Evolutionary conservation across 2,113 vertebrate genomes (phyloP), one percentile per base, ranked within the genome.

Genomic region (Calonectris borealis): DNA sequence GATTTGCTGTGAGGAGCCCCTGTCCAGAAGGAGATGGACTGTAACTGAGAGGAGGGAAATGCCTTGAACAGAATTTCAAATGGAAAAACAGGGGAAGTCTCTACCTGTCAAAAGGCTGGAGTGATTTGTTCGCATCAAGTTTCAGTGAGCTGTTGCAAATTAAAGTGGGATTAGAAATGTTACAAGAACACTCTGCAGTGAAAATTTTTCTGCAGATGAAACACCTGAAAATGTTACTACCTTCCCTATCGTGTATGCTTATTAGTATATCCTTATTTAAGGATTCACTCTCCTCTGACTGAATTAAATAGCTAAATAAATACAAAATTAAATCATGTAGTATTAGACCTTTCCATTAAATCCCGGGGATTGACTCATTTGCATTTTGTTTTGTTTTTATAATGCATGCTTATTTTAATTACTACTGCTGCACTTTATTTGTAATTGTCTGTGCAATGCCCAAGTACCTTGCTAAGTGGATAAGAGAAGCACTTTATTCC

Each of bases 391-490:
- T 88, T 86, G 88, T 49, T 48, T 94, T 86, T 92, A 93, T 78
- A 88, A 90, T 83, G 72, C 71, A 88, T 70, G 86, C 93, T 94
- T 90, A 90, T 95, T 96, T 97, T 97, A 96, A 94, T 97, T 95
- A 94, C 55, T 86, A 68, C 48, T 94, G 55, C 71, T 96, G 71
- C 75, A 96, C 79, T 97, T 96, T 92, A 94, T 93, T 93, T 95
- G 72, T 86, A 93, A 96, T 96, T 92, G 88, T 93, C 88, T 92
- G 68, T 95, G 72, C 83, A 86, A 83, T 92, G 68, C 95, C 94
- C 92, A 92, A 95, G 90, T 80, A 97, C 95, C 95, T 95, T 93
- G 64, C 76, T 96, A 96, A 97, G 95, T 96, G 88, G 96, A 96
- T 97, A 96, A 94, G 64, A 57, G 87, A 95, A 93, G 55, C 64